Conservation (phyloP, 2,113 vertebrate species). For the Origma solitaria region DNA sequence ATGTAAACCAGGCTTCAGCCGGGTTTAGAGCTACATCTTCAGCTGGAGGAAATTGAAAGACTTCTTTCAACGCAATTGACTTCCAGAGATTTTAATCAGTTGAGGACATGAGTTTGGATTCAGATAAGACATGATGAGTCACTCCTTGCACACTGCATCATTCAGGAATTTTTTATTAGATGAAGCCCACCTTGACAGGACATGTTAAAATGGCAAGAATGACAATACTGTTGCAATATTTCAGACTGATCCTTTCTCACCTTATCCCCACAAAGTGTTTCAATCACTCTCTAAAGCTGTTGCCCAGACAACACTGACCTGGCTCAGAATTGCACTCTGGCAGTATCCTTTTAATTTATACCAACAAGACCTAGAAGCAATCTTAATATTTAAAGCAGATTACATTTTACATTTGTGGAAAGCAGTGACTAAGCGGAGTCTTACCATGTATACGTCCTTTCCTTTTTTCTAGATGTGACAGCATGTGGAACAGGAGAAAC, state of each 20-base stretch:
- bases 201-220: background rate
- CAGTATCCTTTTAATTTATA: background rate
- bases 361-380: background rate
- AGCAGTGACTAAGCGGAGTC: background rate
- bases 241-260: background rate
- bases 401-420: background rate
- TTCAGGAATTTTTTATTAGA: background rate
- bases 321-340: background rate
- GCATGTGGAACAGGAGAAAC: background rate
- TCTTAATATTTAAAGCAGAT: background rate
- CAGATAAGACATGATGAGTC: background rate
- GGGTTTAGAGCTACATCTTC: background rate
- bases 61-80: background rate
- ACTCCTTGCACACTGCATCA: background rate
- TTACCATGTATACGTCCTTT: background rate
- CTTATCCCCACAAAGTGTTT: background rate
- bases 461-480: background rate
- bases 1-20: background rate
- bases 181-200: background rate
- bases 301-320: background rate
- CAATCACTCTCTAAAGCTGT: background rate
- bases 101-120: background rate
- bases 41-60: background rate
- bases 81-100: background rate
- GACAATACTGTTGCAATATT: background rate